Conservation (phyloP, 2,888 invertebrate species). For the Sturmia bella region DNA sequence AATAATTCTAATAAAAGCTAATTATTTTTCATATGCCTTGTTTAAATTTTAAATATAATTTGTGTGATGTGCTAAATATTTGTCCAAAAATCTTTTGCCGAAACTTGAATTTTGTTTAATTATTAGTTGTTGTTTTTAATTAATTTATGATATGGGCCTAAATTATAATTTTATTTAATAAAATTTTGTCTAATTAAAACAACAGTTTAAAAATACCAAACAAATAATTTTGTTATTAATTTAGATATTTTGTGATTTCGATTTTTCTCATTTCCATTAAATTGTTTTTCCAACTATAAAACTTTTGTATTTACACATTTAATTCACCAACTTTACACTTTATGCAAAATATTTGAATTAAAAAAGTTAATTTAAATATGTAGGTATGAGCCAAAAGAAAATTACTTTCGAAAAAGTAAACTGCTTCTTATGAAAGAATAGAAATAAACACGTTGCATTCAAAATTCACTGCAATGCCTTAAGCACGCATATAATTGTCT, state of each 20-base stretch:
- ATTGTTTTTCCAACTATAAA: constrained; percentile 76
- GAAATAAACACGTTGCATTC: no score
- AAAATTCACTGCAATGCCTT: no score
- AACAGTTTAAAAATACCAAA: constrained; percentile 72
- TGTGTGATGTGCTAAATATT: constrained; percentile 54
- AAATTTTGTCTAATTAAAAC: constrained; percentile 77
- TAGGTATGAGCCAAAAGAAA: constrained; percentile 3
- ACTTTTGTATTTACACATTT: constrained; percentile 76
- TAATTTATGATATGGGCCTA: constrained; percentile 76
- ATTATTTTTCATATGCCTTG: constrained; percentile 63
- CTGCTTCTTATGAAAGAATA: no score
- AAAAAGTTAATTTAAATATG: background rate
- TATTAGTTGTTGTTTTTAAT: constrained; percentile 44
- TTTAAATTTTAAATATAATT: constrained; percentile 27
- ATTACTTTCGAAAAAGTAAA: background rate
- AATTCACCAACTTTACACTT: constrained; percentile 43
- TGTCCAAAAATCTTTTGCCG: constrained; percentile 71
- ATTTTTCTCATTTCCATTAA: constrained; percentile 37
- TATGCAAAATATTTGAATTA: constrained; percentile 42
- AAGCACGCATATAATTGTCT: no score
- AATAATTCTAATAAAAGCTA: constrained; percentile 80
- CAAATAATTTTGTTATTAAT: constrained; percentile 72
- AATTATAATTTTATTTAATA: constrained; percentile 78
- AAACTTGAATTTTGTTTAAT: constrained; percentile 70
- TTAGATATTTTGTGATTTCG: constrained; percentile 60